These are phyloP conservation scores for Nibea albiflora DNA, from an alignment of 2,113 vertebrate genomes.

Conservation along the genomic window DNA sequence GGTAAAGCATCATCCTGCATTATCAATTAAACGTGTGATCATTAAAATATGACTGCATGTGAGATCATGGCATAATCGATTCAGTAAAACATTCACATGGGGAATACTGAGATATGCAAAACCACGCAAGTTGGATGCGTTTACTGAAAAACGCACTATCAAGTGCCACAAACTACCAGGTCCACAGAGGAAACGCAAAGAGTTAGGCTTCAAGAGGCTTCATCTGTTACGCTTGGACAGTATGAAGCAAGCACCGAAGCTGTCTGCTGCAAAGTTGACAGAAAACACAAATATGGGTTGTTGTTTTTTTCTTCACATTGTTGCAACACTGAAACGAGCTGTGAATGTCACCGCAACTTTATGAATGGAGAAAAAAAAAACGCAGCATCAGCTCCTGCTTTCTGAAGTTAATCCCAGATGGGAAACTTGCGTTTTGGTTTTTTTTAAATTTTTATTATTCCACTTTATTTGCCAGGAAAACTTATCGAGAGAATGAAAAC, in stretches of 20 bases:
- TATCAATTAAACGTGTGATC: not conserved
- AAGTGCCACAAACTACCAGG: not conserved
- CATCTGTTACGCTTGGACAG: not conserved
- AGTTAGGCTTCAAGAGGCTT: not conserved
- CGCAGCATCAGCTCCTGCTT: slow-evolving; percentile 46
- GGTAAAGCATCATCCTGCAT: slow-evolving; percentile 5
- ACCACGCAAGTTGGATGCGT: not conserved
- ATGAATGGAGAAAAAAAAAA: slow-evolving; percentile 71
- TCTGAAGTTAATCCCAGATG: slow-evolving; percentile 6
- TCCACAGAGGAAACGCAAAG: too few relatives aligned
- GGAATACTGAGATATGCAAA: not conserved
- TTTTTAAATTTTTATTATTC: not conserved
- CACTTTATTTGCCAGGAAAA: slow-evolving; percentile 5
- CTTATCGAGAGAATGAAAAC: not conserved
- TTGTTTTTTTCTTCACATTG: slow-evolving; percentile 21
- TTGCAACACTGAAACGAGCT: not conserved
- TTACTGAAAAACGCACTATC: not conserved
- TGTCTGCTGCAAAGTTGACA: slow-evolving; percentile 13
- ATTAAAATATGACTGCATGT: not conserved
- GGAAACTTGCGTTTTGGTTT: not conserved
- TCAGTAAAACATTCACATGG: too few relatives aligned
- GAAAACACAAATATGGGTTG: not conserved
- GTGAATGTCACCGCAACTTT: slow-evolving; percentile 64
- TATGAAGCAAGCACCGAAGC: not conserved
- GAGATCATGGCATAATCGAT: not conserved